A percentile compares a stretch with the other conserved stretches of the same genome.
phyloP scores from a whole-genome alignment of 2,888 invertebrate species.

The Thalpophila matura region DNA sequence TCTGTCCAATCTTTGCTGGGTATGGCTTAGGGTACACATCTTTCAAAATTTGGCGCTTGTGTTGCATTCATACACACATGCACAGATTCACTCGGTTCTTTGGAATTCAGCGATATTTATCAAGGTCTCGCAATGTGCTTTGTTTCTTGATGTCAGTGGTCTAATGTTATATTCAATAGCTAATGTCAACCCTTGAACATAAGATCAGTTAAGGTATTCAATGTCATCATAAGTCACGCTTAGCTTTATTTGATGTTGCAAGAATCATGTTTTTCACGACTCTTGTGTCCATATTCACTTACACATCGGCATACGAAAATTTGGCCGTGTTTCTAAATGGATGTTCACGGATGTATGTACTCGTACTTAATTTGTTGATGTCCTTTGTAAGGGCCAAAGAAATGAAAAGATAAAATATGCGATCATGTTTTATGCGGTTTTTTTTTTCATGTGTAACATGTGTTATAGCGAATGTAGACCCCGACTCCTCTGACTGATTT shows the following conservation, averaged over 20 bases:
- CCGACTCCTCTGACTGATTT: too few species aligned
- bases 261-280: slow-evolving; percentile 18
- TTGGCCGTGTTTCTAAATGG: too few species aligned
- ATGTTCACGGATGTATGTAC: too few species aligned
- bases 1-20: slow-evolving; percentile 83
- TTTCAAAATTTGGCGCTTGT: slow-evolving; percentile 80
- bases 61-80: slow-evolving; percentile 53
- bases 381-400: too few species aligned
- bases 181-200: slow-evolving; percentile 17
- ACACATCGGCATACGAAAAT: too few species aligned
- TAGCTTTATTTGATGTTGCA: slow-evolving; percentile 46
- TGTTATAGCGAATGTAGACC: too few species aligned
- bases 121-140: slow-evolving; percentile 15
- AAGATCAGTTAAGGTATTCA: slow-evolving; percentile 28
- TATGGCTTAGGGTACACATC: slow-evolving; percentile 87
- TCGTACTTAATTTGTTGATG: too few species aligned
- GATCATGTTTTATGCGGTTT: too few species aligned
- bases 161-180: slow-evolving; percentile 13
- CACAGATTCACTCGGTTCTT: slow-evolving; percentile 44
- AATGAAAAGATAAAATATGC: too few species aligned
- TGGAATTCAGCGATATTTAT: slow-evolving; percentile 7
- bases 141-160: slow-evolving; percentile 20
- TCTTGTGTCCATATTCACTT: not conserved
- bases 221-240: slow-evolving; percentile 37
- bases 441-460: too few species aligned